phyloP scores from a whole-genome alignment of 2,888 invertebrate genomes.

The Serrognathus titanus region DNA sequence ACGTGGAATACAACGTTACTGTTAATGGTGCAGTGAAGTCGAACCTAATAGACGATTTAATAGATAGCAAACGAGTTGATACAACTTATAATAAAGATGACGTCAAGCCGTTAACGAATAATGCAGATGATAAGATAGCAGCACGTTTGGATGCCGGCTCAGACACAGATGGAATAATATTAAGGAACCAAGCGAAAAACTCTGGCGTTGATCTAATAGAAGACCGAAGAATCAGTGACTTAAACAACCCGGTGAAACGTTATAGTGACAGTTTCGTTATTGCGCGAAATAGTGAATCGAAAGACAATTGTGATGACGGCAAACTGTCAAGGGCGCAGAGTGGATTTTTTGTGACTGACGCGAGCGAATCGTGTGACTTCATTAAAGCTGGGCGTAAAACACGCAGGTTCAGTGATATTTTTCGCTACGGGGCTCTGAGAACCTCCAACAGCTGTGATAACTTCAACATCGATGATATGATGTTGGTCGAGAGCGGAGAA shows the following conservation, averaged over 20 bases:
- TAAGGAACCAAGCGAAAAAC: conserved; percentile 7
- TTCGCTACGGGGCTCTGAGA: conserved; percentile 32
- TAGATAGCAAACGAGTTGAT: background rate
- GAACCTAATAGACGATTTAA: conserved; percentile 5
- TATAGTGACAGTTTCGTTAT: conserved; percentile 48
- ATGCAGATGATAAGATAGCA: conserved; percentile 9
- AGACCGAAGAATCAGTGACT: background rate
- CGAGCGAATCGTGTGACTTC: conserved; percentile 7
- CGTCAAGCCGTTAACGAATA: conserved; percentile 11
- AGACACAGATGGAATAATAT: background rate
- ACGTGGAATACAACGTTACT: too few relatives aligned
- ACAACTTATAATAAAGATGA: conserved; percentile 9
- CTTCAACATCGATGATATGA: conserved; percentile 31
- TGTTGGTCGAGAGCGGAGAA: conserved; percentile 24
- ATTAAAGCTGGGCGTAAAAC: conserved; percentile 30
- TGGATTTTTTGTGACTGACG: conserved; percentile 36
- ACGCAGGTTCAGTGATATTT: conserved; percentile 45
- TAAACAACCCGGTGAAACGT: conserved; percentile 30
- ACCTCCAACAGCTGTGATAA: conserved; percentile 37
- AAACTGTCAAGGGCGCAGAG: conserved; percentile 35
- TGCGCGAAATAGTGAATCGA: conserved; percentile 17
- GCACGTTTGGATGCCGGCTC: background rate
- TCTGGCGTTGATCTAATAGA: conserved; percentile 3
- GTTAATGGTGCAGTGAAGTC: too few relatives aligned
- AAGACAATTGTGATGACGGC: conserved; percentile 18